These are phyloP conservation scores for Drosophila colorata DNA, from an alignment of 2,888 invertebrate species.

Conservation along the genomic window DNA sequence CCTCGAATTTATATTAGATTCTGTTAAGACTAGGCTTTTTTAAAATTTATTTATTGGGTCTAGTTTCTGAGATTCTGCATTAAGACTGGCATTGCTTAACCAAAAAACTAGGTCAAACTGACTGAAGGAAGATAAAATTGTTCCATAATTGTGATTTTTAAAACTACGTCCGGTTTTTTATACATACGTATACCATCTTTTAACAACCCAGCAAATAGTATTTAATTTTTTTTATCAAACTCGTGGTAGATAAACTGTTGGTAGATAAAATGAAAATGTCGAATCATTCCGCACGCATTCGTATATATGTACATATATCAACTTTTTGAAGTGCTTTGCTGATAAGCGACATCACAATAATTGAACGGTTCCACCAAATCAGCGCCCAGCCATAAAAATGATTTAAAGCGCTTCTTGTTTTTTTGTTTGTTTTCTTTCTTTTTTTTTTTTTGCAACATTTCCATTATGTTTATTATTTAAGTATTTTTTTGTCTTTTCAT, in stretches of 20 bases:
- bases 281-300: constrained; percentile 14
- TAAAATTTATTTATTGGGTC: too few relatives aligned
- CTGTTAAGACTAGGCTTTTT: too few relatives aligned
- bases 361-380: constrained; percentile 23
- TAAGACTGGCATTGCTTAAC: neutral
- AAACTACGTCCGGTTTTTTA: neutral
- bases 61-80: neutral
- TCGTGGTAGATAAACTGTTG: too few relatives aligned
- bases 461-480: constrained; percentile 57
- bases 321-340: constrained; percentile 31
- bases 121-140: neutral
- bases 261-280: constrained; percentile 31
- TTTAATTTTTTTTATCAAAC: constrained; percentile 36
- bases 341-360: constrained; percentile 37
- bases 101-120: neutral
- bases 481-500: constrained; percentile 59
- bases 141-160: neutral
- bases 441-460: constrained; percentile 54
- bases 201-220: constrained; percentile 12
- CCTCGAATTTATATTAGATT: too few relatives aligned
- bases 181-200: constrained; percentile 1
- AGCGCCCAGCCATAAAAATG: constrained; percentile 35
- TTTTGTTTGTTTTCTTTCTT: constrained; percentile 1
- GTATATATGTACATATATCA: constrained; percentile 20
- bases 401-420: constrained; percentile 4